Evolutionary conservation across 2,113 vertebrate genomes (phyloP), one percentile per base, ranked within the genome.

Genomic region (Tragelaphus strepsiceros): DNA sequence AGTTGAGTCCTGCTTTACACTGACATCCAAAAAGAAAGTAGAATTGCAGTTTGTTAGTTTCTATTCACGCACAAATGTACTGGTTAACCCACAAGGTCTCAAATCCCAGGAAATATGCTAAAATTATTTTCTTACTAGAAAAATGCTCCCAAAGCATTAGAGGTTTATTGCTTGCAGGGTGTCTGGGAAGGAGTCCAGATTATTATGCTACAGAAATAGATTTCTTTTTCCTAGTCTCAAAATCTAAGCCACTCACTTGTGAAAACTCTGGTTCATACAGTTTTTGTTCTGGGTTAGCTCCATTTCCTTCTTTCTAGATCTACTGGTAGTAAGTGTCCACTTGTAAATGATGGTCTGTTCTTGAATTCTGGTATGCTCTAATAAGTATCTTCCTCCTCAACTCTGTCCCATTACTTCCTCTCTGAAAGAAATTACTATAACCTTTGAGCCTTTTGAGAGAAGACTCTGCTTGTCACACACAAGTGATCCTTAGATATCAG

Each of bases 51-150:
- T 93, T 51, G 93, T 67, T 88, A 59, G 82, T 71, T 89, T 94
- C 84, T 83, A 59, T 77, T 93, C 46, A 83, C 77, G 35, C 78
- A 61, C 89, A 92, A 96, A 95, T 19, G n/a, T 51, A 85, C 71
- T 53, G 56, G 61, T 78, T 88, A 97, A 96, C 62, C 49, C 58
- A 61, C n/a, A 17, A 58, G 10, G 49, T 28, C 51, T 94, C 22
- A 19, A 91, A 78, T 92, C 83, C 94, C 35, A 92, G 24, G 10
- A 90, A 94, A 90, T 32, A 92, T 87, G 74, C 56, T 90, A 74
- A 97, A 97, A 88, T 88, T 87, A 97, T 83, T 94, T 90, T 90
- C 49, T 82, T 83, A 94, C 19, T 35, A 91, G 59, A 88, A 96
- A 96, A 97, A 77, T 43, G 43, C 7, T 88, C 62, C 83, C 59